These are phyloP conservation scores for Cheumatopsyche charites DNA, from an alignment of 1,140 invertebrate genomes.

Conservation along the genomic window DNA sequence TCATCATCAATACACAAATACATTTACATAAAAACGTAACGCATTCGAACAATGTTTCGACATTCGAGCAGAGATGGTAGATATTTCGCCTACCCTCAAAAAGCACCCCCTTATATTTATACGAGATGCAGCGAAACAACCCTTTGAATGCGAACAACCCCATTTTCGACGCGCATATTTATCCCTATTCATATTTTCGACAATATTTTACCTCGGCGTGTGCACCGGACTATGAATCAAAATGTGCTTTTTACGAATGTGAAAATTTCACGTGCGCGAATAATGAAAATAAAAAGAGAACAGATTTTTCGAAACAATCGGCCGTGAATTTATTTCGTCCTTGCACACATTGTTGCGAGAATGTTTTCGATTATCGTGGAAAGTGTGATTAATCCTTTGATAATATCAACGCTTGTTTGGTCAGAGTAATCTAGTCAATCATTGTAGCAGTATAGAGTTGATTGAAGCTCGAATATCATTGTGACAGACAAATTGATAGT, in stretches of 20 bases:
- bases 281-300: too few species aligned
- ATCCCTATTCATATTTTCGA: constrained; percentile 5
- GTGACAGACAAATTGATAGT: too few species aligned
- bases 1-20: neutral
- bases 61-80: neutral
- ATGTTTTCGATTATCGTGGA: too few species aligned
- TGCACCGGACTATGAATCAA: neutral
- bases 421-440: too few species aligned
- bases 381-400: too few species aligned
- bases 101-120: neutral
- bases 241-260: neutral
- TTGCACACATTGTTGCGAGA: too few species aligned
- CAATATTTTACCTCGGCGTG: neutral
- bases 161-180: constrained; percentile 5
- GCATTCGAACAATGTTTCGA: neutral
- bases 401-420: too few species aligned
- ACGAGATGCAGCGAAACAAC: constrained; percentile 1
- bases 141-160: constrained; percentile 7
- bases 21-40: too few species aligned
- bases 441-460: too few species aligned
- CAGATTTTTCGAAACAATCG: neutral
- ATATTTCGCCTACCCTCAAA: too few species aligned
- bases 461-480: too few species aligned
- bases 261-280: neutral
- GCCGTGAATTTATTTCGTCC: too few species aligned